A percentile compares a stretch with the other conserved stretches of the same genome.
Conservation (phyloP, 2,888 invertebrate genomes). For the Trypoxylon attenuatum region DNA sequence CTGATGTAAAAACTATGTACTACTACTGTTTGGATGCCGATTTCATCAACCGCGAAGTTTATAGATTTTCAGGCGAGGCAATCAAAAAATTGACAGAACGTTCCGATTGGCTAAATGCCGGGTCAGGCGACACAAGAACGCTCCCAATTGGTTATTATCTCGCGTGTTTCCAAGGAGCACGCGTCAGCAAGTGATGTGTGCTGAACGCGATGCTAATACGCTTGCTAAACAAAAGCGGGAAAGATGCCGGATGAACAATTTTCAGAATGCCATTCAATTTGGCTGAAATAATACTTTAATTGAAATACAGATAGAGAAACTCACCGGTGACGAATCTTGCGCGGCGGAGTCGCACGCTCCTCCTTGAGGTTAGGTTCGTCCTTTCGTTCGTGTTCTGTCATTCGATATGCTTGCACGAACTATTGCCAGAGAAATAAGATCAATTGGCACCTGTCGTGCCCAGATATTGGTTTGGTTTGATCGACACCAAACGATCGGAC, state of each 20-base stretch:
- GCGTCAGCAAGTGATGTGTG: constrained; percentile 52
- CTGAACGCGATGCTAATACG: constrained; percentile 7
- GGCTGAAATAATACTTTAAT: background rate
- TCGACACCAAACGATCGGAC: constrained; percentile 14
- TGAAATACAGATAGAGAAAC: constrained; percentile 26
- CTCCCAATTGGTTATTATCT: constrained; percentile 55
- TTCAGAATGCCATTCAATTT: background rate
- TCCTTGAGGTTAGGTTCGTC: constrained; percentile 68
- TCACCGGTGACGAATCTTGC: constrained; percentile 73
- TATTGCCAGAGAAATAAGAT: constrained; percentile 19
- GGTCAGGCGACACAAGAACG: constrained; percentile 65
- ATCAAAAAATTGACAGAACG: constrained; percentile 53
- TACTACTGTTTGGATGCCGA: constrained; percentile 22
- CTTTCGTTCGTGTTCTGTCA: constrained; percentile 66
- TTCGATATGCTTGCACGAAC: constrained; percentile 56
- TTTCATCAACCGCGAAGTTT: constrained; percentile 18
- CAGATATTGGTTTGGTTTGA: constrained; percentile 10
- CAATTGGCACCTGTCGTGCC: constrained; percentile 4
- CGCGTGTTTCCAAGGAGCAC: constrained; percentile 60
- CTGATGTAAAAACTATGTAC: too few species aligned
- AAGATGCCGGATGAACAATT: background rate
- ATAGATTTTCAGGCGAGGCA: constrained; percentile 47
- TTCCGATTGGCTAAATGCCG: constrained; percentile 60
- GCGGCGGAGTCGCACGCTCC: constrained; percentile 63
- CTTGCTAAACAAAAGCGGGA: constrained; percentile 6